Percentiles rank a stretch among this genome's conserved stretches.
Conservation (phyloP, 2,888 invertebrate species). For the Acronicta alni region DNA sequence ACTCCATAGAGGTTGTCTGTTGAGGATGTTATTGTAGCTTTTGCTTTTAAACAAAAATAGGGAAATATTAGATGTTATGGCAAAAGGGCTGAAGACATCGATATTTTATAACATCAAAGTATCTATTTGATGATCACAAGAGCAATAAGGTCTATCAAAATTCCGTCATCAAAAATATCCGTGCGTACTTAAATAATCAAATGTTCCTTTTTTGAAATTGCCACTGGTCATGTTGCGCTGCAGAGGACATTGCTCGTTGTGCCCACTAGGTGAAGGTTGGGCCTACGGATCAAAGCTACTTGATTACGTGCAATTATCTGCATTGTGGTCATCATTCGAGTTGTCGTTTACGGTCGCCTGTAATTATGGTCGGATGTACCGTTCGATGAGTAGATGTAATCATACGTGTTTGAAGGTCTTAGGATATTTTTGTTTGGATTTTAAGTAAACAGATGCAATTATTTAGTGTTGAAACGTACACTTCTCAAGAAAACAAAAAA, state of each 20-base stretch:
- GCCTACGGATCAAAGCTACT: conserved; percentile 57
- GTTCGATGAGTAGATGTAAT: conserved; percentile 28
- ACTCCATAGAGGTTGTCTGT: too few species aligned
- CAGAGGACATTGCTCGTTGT: conserved; percentile 25
- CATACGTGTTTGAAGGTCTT: conserved; percentile 41
- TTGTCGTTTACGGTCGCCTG: conserved; percentile 59
- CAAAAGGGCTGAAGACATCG: too few species aligned
- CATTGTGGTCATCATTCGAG: conserved; percentile 74
- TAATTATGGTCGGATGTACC: conserved; percentile 53
- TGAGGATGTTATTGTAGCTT: too few species aligned
- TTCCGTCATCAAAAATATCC: background rate
- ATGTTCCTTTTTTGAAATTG: conserved; percentile 15
- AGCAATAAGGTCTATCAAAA: too few species aligned
- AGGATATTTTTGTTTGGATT: conserved; percentile 24
- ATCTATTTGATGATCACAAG: too few species aligned
- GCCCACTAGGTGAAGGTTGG: conserved; percentile 74
- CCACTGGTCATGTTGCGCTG: conserved; percentile 21
- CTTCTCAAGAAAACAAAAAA: background rate
- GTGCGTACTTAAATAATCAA: too few species aligned
- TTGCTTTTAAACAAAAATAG: too few species aligned
- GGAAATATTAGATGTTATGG: too few species aligned
- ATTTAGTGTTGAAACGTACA: background rate
- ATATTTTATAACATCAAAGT: too few species aligned
- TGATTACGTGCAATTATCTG: conserved; percentile 74
- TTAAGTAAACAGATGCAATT: background rate